Percentiles rank a stretch among this genome's conserved stretches.
These are phyloP conservation scores for Nephrotoma appendiculata DNA, from an alignment of 2,888 invertebrate genomes.

Conservation along the genomic window DNA sequence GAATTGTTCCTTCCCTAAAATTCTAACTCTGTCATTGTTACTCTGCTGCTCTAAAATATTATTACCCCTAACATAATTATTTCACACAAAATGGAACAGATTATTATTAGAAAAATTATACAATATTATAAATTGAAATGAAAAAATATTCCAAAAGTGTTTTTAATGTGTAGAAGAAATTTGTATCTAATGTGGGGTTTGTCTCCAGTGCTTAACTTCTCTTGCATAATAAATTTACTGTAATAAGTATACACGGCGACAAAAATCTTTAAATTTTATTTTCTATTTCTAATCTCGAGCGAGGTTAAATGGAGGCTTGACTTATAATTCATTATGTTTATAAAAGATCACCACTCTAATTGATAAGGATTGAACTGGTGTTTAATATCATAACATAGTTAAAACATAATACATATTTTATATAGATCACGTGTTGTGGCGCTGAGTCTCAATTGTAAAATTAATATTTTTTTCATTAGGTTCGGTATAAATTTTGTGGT, in stretches of 20 bases:
- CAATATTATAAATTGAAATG: neutral
- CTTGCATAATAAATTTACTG: neutral
- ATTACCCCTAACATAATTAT: neutral
- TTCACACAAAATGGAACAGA: neutral
- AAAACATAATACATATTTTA: too few relatives aligned
- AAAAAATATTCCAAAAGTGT: neutral
- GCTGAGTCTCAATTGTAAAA: too few relatives aligned
- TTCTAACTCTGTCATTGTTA: neutral
- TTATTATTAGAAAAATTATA: neutral
- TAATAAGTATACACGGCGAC: neutral
- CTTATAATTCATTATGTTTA: neutral
- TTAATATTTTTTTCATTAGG: too few relatives aligned
- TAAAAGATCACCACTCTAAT: neutral
- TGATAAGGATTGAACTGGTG: neutral
- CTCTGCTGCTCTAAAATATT: neutral
- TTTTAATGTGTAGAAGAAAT: too few relatives aligned
- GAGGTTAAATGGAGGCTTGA: neutral
- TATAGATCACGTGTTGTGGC: too few relatives aligned
- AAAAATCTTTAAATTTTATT: neutral
- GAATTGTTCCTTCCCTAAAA: neutral
- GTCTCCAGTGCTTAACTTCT: too few relatives aligned
- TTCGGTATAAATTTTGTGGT: too few relatives aligned
- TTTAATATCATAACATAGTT: too few relatives aligned
- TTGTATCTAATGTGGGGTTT: too few relatives aligned
- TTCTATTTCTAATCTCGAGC: neutral